Base-by-base conservation (phyloP, 2,113 vertebrate species). In the Chascanopsetta lugubris region DNA sequence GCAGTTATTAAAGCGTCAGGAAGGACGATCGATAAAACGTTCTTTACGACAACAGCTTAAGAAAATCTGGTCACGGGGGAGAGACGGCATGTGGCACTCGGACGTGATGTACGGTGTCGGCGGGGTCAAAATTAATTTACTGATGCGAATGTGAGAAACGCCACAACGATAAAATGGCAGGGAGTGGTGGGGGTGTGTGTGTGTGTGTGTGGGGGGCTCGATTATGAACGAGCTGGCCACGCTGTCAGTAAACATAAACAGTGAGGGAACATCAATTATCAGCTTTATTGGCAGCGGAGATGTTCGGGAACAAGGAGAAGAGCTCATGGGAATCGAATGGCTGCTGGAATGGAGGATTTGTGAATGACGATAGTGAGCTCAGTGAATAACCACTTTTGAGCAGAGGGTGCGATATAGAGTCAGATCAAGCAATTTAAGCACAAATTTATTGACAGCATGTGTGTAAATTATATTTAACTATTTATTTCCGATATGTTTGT, bases 81-180 rank as follows among this genome's bases (percentile, higher is more conserved):
- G 73, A 75, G 70, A 86, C 71, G 54, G 69, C 26, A 53, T 29
- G 79, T 63, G 18, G 67, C 18, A 73, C 69, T 83, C 82, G 61
- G 27, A 62, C 5, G 45, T 86, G 87, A 91, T 89, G 80, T 86
- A 92, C 25, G 40, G 77, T 69, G 13, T 50, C 45, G 15, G 50
- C 36, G 1, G 18, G 87, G 89, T 91, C 84, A 91, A 89, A 90
- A 84, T 90, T 84, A 80, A 92, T 88, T 91, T 89, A 86, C 85
- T 87, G 84, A 88, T 86, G 84, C 63, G 77, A 79, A 69, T 72
- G 72, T 63, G 82, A 83, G 84, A 80, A 87, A 84, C 75, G 51
- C 72, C 67, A 69, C 29, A 57, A 73, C 81, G 74, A 79, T 85
- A 84, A 88, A 91, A 79, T 56, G 70, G 76, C 82, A 68, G 71